Evolutionary conservation across 1,140 invertebrate genomes (phyloP).

Genomic region (Belonocnema kinseyi): DNA sequence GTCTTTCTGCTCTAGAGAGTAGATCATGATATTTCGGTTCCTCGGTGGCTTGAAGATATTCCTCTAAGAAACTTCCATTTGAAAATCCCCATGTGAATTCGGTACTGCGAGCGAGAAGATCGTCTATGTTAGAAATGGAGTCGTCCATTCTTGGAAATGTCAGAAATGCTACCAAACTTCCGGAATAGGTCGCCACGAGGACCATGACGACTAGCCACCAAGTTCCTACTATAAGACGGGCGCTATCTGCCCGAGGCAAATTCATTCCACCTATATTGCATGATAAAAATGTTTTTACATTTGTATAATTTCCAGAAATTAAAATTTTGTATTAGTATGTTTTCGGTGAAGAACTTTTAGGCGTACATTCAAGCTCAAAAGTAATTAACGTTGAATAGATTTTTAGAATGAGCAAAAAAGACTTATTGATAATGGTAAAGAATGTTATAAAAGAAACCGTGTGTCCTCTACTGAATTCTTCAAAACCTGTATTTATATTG

Average conservation of each 20-base stretch:
- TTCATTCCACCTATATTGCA: conserved; percentile 85
- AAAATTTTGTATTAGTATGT: no score
- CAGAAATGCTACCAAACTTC: conserved; percentile 93
- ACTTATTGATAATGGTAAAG: no score
- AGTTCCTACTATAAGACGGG: conserved; percentile 89
- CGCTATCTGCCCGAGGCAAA: conserved; percentile 88
- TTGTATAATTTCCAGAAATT: neutral
- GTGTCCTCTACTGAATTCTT: no score
- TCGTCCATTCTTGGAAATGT: conserved; percentile 92
- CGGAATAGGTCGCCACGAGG: conserved; percentile 93
- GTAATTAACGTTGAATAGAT: no score
- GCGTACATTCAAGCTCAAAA: no score
- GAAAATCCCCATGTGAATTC: conserved; percentile 85
- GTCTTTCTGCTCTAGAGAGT: conserved; percentile 72
- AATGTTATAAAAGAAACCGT: no score
- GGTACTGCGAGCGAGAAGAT: conserved; percentile 80
- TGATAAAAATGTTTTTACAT: neutral
- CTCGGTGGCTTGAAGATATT: conserved; percentile 78
- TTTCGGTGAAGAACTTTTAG: no score
- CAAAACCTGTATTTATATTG: no score
- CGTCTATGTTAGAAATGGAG: conserved; percentile 84
- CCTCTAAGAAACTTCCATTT: conserved; percentile 84
- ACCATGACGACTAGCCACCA: conserved; percentile 97
- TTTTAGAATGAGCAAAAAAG: no score
- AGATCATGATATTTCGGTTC: conserved; percentile 77